phyloP scores from a whole-genome alignment of 2,888 invertebrate genomes.

The Zaprionus bogoriensis region DNA sequence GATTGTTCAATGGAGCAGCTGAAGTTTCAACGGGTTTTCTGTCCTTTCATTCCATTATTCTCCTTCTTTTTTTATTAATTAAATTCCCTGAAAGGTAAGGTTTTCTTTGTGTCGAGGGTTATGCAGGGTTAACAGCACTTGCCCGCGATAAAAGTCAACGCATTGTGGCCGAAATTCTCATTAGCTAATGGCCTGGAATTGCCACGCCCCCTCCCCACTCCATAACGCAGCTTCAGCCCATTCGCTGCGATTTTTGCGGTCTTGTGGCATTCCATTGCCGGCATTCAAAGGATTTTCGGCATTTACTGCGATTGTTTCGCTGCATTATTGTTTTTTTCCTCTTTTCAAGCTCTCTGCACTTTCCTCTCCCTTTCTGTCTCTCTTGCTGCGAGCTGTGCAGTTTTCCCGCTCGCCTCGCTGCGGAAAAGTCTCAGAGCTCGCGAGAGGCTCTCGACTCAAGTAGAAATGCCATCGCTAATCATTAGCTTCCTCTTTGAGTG shows the following conservation, averaged over 20 bases:
- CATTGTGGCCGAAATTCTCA: constrained; percentile 41
- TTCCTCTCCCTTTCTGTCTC: not conserved
- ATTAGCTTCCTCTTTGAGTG: constrained; percentile 1
- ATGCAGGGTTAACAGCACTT: constrained; percentile 23
- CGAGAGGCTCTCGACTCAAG: no score
- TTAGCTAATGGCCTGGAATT: constrained; percentile 66
- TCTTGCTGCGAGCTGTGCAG: not conserved
- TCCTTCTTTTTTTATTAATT: constrained; percentile 58
- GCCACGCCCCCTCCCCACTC: constrained; percentile 10
- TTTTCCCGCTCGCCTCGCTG: not conserved
- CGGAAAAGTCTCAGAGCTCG: no score
- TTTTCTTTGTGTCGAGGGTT: constrained; percentile 14
- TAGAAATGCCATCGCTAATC: not conserved
- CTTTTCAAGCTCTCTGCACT: not conserved
- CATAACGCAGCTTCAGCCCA: no score
- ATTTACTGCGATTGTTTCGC: constrained; percentile 68
- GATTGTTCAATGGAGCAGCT: constrained; percentile 65
- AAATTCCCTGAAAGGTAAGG: constrained; percentile 62
- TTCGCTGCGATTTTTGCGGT: not conserved
- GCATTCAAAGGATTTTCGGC: constrained; percentile 44
- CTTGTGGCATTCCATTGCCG: constrained; percentile 3
- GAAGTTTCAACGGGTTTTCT: not conserved
- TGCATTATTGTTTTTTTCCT: constrained; percentile 38
- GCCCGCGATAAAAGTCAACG: constrained; percentile 33
- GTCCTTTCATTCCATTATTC: not conserved